Base-by-base conservation (phyloP, 2,888 invertebrate genomes). In the Epistrophe eligans region DNA sequence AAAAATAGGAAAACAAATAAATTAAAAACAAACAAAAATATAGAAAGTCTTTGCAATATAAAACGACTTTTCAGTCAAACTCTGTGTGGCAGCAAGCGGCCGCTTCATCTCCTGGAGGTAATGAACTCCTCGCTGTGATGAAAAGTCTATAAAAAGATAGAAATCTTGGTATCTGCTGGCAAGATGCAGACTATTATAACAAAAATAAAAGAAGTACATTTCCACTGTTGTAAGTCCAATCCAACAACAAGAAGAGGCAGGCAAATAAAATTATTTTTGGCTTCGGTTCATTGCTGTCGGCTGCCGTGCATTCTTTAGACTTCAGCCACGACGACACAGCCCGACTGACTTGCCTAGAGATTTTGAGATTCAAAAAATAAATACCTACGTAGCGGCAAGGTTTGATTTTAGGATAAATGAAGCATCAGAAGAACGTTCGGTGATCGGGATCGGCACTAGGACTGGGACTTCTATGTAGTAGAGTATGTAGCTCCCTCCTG, bases 71-170 rank as follows among this genome's bases (percentile, higher is more conserved):
- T 64, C 72, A 67, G 60, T 67, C 66, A 76, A 67, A 60, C 76
- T 84, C 76, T 84, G 71, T 72, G 76, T 58, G 64, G 81, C 81
- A 62, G 67, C 40, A 58, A 24, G 28, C 38, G 66, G 73, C 48
- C 62, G 62, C 72, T 79, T 71, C 79, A 87, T 79, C 87, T 83
- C 87, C 87, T 87, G 87, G 87, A 87, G 87, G 83, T 87, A 87
- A 83, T 87, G 87, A 87, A 87, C 87, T 87, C 87, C 87, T 87
- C 79, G 79, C 76, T 60, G 72, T 58, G 76, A 79, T 87, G 71
- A 79, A 83, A 83, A 83, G 79, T 87, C 87, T 87, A 87, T 87
- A 87, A 87, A 83, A 87, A 87, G 87, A 87, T 83, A 83, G 76
- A 87, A 67, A 87, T 87, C 83, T 87, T 79, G 83, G 82, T 87